Conservation (phyloP, 2,888 invertebrate species). For the Muscina levida region DNA sequence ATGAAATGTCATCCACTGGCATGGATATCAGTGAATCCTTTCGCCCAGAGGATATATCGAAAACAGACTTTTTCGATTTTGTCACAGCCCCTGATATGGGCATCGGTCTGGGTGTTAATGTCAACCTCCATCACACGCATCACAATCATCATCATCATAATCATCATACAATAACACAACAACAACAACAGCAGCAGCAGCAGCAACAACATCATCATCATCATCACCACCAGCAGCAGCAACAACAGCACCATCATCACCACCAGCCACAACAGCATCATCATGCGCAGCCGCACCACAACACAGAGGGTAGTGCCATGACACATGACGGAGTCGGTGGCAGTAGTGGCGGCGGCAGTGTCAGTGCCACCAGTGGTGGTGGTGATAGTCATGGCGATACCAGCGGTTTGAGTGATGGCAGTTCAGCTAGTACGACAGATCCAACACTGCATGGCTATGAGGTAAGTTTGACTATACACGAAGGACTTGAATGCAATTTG, state of each 20-base stretch:
- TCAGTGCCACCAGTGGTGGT: constrained; percentile 63
- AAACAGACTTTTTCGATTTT: constrained; percentile 94
- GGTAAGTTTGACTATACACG: constrained; percentile 71
- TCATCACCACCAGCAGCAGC: constrained; percentile 52
- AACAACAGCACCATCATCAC: constrained; percentile 71
- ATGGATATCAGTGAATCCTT: constrained; percentile 93
- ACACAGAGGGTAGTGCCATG: constrained; percentile 68
- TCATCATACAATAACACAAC: constrained; percentile 51
- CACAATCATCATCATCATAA: constrained; percentile 70
- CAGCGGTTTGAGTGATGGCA: constrained; percentile 64
- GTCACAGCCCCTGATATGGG: constrained; percentile 89
- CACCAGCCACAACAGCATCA: constrained; percentile 70
- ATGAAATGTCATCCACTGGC: constrained; percentile 80
- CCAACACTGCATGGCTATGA: constrained; percentile 80
- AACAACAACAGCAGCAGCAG: constrained; percentile 63
- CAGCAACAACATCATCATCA: constrained; percentile 58
- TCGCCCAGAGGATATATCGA: constrained; percentile 89
- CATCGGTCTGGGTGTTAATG: constrained; percentile 79
- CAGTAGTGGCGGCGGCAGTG: constrained; percentile 57
- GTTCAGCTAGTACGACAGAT: constrained; percentile 72
- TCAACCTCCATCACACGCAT: constrained; percentile 73
- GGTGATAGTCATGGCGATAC: constrained; percentile 65
- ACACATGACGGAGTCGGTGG: constrained; percentile 70
- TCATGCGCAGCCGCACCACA: constrained; percentile 71
- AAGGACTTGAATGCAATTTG: neutral